Conservation (phyloP, 1,140 invertebrate species). For the Apis florea region DNA sequence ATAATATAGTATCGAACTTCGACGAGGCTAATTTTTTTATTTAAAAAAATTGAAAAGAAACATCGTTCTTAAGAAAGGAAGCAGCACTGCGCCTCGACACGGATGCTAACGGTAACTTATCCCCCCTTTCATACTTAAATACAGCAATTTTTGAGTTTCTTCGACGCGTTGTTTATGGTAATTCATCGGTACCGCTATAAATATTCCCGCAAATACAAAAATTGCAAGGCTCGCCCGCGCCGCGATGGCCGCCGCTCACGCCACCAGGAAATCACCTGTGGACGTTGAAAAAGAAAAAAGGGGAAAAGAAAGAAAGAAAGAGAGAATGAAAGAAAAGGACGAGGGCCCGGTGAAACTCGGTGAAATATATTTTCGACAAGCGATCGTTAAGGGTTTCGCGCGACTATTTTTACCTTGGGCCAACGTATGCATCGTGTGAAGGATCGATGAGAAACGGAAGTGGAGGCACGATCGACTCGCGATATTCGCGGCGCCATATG, state of each 20-base stretch:
- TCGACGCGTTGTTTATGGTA: conserved; percentile 78
- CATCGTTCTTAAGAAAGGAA: conserved; percentile 8
- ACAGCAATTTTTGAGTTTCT: conserved; percentile 78
- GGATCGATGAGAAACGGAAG: not conserved
- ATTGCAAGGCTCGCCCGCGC: conserved; percentile 67
- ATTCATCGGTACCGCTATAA: conserved; percentile 73
- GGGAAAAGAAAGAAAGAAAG: too few relatives aligned
- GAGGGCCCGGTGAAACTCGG: too few relatives aligned
- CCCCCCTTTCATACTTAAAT: conserved; percentile 72
- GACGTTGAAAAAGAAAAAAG: conserved; percentile 49
- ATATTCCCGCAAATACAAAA: conserved; percentile 78
- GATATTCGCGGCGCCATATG: not conserved
- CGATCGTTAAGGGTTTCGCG: conserved; percentile 19
- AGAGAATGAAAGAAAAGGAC: too few relatives aligned
- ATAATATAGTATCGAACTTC: too few relatives aligned
- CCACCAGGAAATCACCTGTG: conserved; percentile 61
- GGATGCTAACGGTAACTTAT: conserved; percentile 75
- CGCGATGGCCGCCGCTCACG: conserved; percentile 67
- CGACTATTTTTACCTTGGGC: conserved; percentile 13
- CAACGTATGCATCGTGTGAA: not conserved
- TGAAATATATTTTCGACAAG: conserved; percentile 37
- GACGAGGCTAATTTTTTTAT: too few relatives aligned
- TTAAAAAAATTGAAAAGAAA: too few relatives aligned
- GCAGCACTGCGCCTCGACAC: conserved; percentile 24
- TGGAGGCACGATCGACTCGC: not conserved